A percentile compares a stretch with the other conserved stretches of the same genome.
Conservation (phyloP, 2,113 vertebrate species). For the Nycticebus coucang region DNA sequence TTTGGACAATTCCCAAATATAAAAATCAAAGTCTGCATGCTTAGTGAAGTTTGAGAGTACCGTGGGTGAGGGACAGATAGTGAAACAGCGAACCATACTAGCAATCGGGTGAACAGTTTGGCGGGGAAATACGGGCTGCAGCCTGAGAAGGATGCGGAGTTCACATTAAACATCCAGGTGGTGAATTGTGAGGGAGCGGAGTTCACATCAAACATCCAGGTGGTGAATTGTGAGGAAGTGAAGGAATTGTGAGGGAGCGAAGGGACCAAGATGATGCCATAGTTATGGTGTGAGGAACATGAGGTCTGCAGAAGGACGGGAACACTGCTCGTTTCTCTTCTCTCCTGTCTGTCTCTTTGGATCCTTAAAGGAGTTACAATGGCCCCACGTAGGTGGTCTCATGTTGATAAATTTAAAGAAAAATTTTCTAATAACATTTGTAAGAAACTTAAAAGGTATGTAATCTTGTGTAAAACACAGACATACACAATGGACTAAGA, state of each 20-base stretch:
- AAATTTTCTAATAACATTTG: background rate
- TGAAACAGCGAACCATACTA: background rate
- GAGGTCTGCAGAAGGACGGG: background rate
- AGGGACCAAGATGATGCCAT: background rate
- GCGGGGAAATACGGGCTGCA: rapidly evolving
- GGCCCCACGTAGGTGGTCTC: background rate
- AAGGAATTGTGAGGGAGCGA: background rate
- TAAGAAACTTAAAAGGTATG: background rate
- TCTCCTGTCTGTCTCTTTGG: background rate
- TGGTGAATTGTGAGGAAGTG: too few species aligned
- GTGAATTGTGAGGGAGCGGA: background rate
- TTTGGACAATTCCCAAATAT: background rate
- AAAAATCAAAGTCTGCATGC: background rate
- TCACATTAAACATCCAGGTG: background rate
- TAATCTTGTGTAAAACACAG: background rate
- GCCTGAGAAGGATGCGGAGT: rapidly evolving
- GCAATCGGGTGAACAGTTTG: too few species aligned
- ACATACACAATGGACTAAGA: background rate
- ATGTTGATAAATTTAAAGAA: background rate
- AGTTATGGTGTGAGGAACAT: too few species aligned
- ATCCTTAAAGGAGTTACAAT: background rate
- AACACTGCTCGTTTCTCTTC: background rate
- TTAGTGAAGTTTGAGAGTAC: background rate
- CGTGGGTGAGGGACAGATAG: background rate
- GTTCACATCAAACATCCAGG: background rate